Percentiles rank a stretch among this genome's conserved stretches.
Evolutionary conservation across 2,797 vertebrate genomes (phyloP).

Genomic region (Myripristis jacobus): DNA sequence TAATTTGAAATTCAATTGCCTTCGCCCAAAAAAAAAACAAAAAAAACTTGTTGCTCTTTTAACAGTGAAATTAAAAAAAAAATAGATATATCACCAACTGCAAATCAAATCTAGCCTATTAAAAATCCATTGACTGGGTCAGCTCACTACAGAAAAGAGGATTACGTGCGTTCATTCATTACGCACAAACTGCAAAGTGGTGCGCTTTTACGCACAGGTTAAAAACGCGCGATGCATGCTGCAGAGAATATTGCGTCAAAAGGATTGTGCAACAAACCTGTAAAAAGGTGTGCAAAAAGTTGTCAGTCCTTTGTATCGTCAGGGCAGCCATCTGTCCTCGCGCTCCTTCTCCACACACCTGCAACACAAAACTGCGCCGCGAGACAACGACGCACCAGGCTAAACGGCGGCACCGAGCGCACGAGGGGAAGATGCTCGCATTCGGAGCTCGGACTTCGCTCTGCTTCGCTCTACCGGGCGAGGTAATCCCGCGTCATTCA

Average conservation of each 20-base stretch:
- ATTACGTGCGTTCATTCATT: not conserved
- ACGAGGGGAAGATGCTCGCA: slow-evolving; percentile 44
- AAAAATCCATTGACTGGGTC: not conserved
- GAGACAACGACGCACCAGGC: slow-evolving; percentile 54
- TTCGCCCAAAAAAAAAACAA: too few species aligned
- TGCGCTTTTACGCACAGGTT: not conserved
- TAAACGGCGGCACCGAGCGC: slow-evolving; percentile 32
- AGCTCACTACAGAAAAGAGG: not conserved
- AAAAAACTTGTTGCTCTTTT: too few species aligned
- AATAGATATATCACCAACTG: not conserved
- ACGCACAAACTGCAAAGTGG: not conserved
- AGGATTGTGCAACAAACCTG: slow-evolving; percentile 80
- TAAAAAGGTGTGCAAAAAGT: slow-evolving; percentile 86
- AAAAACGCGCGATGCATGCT: not conserved
- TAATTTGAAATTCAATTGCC: too few species aligned
- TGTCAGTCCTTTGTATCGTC: slow-evolving; percentile 85
- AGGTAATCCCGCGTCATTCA: slow-evolving; percentile 57
- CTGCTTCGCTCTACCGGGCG: not conserved
- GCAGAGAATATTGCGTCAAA: not conserved
- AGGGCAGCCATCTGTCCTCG: slow-evolving; percentile 85
- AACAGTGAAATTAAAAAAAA: not conserved
- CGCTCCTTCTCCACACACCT: slow-evolving; percentile 70
- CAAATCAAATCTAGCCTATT: not conserved
- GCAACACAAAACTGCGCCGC: slow-evolving; percentile 70
- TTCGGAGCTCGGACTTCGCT: slow-evolving; percentile 21